Evolutionary conservation across 2,113 vertebrate genomes (phyloP).

Genomic region (Galeopterus variegatus): DNA sequence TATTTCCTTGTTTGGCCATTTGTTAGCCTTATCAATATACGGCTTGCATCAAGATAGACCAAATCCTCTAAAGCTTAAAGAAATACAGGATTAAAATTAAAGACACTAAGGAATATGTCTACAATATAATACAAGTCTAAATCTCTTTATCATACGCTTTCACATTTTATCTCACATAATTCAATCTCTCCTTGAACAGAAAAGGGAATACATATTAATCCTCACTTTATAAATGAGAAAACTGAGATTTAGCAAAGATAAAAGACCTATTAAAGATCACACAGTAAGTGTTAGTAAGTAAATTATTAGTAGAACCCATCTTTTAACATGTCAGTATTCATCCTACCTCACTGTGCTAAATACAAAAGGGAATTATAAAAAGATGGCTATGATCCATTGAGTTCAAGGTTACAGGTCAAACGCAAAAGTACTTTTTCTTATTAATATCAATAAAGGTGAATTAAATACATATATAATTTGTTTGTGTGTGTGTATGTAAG

Average conservation of each 20-base stretch:
- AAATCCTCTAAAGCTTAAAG: constrained; percentile 51
- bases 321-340: constrained; percentile 39
- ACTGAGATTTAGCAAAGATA: constrained; percentile 57
- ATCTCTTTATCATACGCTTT: constrained; percentile 23
- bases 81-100: constrained; percentile 56
- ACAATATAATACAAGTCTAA: constrained; percentile 17
- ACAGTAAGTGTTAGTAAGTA: not conserved
- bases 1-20: constrained; percentile 75
- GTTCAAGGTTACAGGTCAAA: not conserved
- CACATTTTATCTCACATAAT: not conserved
- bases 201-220: not conserved
- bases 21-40: constrained; percentile 65
- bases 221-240: constrained; percentile 48
- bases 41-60: constrained; percentile 51
- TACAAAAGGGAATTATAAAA: constrained; percentile 22
- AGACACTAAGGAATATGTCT: constrained; percentile 55
- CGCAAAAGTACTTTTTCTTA: constrained; percentile 36
- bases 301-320: constrained; percentile 21
- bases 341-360: not conserved
- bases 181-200: constrained; percentile 27
- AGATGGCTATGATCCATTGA: not conserved
- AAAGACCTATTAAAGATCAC: constrained; percentile 52
- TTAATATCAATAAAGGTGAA: not conserved
- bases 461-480: not conserved
- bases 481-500: not conserved